A percentile compares a stretch with the other conserved stretches of the same genome.
These are phyloP conservation scores for Platycheirus rosarum DNA, from an alignment of 2,888 invertebrate genomes.

Conservation along the genomic window DNA sequence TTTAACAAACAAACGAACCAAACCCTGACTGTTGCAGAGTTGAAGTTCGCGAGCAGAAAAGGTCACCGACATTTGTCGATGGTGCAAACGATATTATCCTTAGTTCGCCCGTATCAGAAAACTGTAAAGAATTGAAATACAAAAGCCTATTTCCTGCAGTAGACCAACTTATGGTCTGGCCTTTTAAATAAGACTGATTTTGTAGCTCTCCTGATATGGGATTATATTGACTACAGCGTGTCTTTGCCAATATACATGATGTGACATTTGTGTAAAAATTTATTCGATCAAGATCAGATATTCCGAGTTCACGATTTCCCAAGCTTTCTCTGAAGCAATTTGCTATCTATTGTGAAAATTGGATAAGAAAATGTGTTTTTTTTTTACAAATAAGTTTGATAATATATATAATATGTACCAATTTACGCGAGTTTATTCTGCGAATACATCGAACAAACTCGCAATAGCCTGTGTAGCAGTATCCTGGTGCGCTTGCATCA, in stretches of 20 bases:
- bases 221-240: conserved; percentile 86
- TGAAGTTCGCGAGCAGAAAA: conserved; percentile 84
- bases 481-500: conserved; percentile 58
- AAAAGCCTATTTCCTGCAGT: conserved; percentile 71
- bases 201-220: conserved; percentile 87
- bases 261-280: conserved; percentile 86
- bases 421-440: conserved; percentile 84
- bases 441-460: conserved; percentile 85
- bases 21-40: conserved; percentile 83
- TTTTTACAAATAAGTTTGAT: conserved; percentile 29
- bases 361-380: background rate
- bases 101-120: conserved; percentile 84
- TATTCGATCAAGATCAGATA: conserved; percentile 73
- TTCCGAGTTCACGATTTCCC: conserved; percentile 72
- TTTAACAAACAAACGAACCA: conserved; percentile 75
- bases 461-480: conserved; percentile 85
- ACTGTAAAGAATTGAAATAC: conserved; percentile 84
- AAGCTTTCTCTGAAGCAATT: conserved; percentile 75
- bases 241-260: conserved; percentile 86
- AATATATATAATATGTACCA: no score
- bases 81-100: conserved; percentile 84
- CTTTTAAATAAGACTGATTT: conserved; percentile 82
- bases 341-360: conserved; percentile 74
- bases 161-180: conserved; percentile 79
- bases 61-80: conserved; percentile 83